These are phyloP conservation scores for Drosophila paramelanica DNA, from an alignment of 2,888 invertebrate genomes.

Conservation along the genomic window DNA sequence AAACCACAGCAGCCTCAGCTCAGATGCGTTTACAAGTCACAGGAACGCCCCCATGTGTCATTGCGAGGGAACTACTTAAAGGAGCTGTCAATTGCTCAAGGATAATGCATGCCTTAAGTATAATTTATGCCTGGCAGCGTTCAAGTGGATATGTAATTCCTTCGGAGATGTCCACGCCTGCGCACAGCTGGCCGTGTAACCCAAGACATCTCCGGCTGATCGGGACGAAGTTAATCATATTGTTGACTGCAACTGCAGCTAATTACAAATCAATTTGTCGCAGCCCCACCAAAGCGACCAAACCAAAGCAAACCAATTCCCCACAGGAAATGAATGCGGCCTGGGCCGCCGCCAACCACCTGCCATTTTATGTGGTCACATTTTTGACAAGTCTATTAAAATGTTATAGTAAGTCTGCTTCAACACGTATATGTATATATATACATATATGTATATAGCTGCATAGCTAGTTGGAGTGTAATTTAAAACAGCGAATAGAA, in stretches of 20 bases:
- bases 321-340: conserved; percentile 57
- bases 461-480: conserved; percentile 4
- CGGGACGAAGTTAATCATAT: conserved; percentile 61
- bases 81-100: conserved; percentile 68
- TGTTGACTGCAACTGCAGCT: conserved; percentile 80
- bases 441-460: not conserved
- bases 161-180: conserved; percentile 60
- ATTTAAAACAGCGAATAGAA: conserved; percentile 25
- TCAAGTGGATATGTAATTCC: conserved; percentile 66
- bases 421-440: not conserved
- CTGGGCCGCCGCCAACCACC: conserved; percentile 31
- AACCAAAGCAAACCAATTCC: conserved; percentile 48
- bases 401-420: conserved; percentile 14
- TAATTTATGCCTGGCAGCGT: conserved; percentile 63
- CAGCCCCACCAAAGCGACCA: conserved; percentile 57
- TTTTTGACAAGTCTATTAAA: conserved; percentile 55
- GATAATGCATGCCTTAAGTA: conserved; percentile 44
- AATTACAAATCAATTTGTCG: conserved; percentile 84
- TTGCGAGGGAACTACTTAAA: conserved; percentile 47
- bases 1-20: conserved; percentile 48
- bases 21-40: conserved; percentile 64
- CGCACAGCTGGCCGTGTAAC: conserved; percentile 63
- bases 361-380: conserved; percentile 41
- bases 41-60: conserved; percentile 49
- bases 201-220: conserved; percentile 32